phyloP scores from a whole-genome alignment of 2,888 invertebrate species.

The Stenurella melanura region DNA sequence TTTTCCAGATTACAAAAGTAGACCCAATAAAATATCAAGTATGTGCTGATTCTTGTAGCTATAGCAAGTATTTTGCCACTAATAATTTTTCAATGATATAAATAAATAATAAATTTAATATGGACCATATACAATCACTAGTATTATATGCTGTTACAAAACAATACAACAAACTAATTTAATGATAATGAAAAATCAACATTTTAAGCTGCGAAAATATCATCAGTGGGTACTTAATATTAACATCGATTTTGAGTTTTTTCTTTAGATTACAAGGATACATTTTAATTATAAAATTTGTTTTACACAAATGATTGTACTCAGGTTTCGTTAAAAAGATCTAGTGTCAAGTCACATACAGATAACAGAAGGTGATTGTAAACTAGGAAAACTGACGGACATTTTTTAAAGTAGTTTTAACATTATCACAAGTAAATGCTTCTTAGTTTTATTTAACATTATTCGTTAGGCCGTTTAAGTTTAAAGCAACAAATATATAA shows the following conservation, averaged over 20 bases:
- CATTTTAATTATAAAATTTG: slow-evolving; percentile 12
- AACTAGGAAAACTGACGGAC: slow-evolving; percentile 65
- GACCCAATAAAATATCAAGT: no score
- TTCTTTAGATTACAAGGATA: background rate
- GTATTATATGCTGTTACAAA: background rate
- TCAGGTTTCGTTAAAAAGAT: slow-evolving; percentile 28
- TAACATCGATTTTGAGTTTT: background rate
- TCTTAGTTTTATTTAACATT: slow-evolving; percentile 48
- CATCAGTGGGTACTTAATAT: background rate
- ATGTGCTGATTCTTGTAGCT: no score
- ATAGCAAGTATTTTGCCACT: no score
- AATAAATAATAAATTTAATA: no score
- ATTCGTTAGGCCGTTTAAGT: slow-evolving; percentile 61
- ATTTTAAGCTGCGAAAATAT: background rate
- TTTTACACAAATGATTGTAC: slow-evolving; percentile 30
- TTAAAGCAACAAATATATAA: slow-evolving; percentile 48
- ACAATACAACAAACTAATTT: background rate
- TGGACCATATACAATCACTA: no score
- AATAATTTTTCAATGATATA: no score
- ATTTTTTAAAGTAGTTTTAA: slow-evolving; percentile 56
- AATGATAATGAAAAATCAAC: background rate
- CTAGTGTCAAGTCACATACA: slow-evolving; percentile 71
- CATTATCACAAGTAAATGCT: slow-evolving; percentile 62
- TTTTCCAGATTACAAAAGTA: no score
- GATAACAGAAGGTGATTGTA: slow-evolving; percentile 65